Conservation (phyloP, 2,888 invertebrate genomes). For the Polydrusus tereticollis region DNA sequence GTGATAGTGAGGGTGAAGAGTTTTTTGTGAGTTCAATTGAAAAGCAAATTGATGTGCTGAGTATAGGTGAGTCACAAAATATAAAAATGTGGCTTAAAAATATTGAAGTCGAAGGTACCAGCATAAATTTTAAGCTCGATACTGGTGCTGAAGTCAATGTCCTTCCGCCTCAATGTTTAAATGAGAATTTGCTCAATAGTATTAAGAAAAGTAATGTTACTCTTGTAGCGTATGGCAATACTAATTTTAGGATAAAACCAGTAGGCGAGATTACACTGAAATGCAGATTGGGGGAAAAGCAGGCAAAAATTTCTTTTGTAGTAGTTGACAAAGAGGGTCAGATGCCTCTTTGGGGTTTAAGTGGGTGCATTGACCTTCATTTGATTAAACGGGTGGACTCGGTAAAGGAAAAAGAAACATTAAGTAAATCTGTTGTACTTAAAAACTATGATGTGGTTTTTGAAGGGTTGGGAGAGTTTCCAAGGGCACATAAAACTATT, state of each 20-base stretch:
- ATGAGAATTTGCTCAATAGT: background rate
- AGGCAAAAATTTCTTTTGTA: constrained; percentile 26
- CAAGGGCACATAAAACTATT: constrained; percentile 23
- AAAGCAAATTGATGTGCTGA: constrained; percentile 19
- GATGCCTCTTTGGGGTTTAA: constrained; percentile 38
- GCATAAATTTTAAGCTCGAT: constrained; percentile 33
- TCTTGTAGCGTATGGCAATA: constrained; percentile 44
- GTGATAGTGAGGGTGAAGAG: constrained; percentile 19
- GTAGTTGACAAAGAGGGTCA: constrained; percentile 35
- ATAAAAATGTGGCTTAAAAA: constrained; percentile 11
- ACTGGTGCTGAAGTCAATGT: constrained; percentile 43
- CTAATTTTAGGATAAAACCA: constrained; percentile 41
- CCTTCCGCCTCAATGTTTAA: constrained; percentile 19
- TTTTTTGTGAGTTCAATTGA: constrained; percentile 4
- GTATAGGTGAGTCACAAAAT: constrained; percentile 10
- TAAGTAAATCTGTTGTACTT: background rate
- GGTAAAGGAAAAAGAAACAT: background rate
- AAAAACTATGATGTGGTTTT: constrained; percentile 14
- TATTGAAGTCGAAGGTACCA: background rate
- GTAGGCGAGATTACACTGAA: constrained; percentile 30
- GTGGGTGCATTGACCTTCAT: constrained; percentile 27
- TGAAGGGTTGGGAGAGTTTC: constrained; percentile 33
- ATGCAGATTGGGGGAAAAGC: constrained; percentile 19
- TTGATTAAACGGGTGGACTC: constrained; percentile 31
- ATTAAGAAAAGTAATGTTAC: constrained; percentile 33